A percentile compares a stretch with the other conserved stretches of the same genome.
phyloP scores from a whole-genome alignment of 2,113 vertebrate genomes.

The Motacilla alba region DNA sequence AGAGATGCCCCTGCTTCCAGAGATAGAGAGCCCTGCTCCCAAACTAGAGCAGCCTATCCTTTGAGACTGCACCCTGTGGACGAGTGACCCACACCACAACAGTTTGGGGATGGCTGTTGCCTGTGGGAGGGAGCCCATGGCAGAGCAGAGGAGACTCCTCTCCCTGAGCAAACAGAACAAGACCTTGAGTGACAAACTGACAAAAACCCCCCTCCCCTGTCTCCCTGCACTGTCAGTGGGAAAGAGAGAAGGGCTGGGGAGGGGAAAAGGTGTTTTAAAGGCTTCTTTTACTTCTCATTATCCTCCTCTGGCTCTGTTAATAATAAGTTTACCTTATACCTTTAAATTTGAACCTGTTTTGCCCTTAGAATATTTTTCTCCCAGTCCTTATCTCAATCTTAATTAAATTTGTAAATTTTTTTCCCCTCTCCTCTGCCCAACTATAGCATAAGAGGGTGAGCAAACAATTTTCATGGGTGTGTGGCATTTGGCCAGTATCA shows the following conservation, averaged over 20 bases:
- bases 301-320: not conserved
- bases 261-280: not conserved
- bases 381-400: not conserved
- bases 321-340: not conserved
- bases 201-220: not conserved
- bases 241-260: not conserved
- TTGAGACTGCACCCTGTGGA: rapidly evolving
- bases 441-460: not conserved
- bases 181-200: not conserved
- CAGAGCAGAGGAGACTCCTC: not conserved
- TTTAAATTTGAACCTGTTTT: not conserved
- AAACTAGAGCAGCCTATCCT: not conserved
- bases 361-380: not conserved
- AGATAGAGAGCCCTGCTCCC: not conserved
- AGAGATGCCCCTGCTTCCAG: not conserved
- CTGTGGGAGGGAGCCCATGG: not conserved
- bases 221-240: rapidly evolving
- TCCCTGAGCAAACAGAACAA: not conserved
- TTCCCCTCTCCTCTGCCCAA: not conserved
- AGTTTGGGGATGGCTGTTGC: not conserved
- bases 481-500: not conserved
- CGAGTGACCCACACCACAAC: not conserved
- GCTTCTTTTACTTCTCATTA: not conserved
- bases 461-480: not conserved
- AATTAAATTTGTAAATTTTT: not conserved